phyloP scores from a whole-genome alignment of 2,888 invertebrate species.

The Mechanitis messenoides region DNA sequence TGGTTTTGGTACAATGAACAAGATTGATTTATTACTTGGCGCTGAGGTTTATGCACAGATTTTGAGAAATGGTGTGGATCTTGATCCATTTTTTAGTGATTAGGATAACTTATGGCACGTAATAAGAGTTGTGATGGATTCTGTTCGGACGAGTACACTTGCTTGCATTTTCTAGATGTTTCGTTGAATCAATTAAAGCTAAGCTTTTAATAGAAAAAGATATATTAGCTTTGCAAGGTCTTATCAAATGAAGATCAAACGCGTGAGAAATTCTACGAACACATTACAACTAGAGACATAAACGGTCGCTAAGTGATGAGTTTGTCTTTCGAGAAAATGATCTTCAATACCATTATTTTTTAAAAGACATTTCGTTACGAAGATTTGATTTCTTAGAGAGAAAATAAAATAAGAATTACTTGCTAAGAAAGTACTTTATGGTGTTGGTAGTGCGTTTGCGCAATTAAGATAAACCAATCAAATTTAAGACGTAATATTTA shows the following conservation, averaged over 20 bases:
- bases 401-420: constrained; percentile 22
- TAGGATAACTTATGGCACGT: constrained; percentile 22
- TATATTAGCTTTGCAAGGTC: constrained; percentile 9
- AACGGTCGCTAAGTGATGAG: constrained; percentile 23
- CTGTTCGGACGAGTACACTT: constrained; percentile 24
- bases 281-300: constrained; percentile 18
- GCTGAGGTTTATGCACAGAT: constrained; percentile 30
- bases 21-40: constrained; percentile 27
- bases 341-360: constrained; percentile 18
- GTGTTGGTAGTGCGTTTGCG: no score
- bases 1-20: constrained; percentile 25
- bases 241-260: constrained; percentile 18
- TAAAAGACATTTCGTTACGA: constrained; percentile 21
- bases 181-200: neutral
- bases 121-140: constrained; percentile 30
- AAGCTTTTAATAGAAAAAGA: constrained; percentile 21
- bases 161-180: neutral
- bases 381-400: constrained; percentile 28
- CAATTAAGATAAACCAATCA: no score
- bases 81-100: neutral
- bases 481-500: no score
- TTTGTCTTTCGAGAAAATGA: constrained; percentile 27
- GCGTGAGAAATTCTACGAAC: constrained; percentile 29
- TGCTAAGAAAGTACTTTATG: no score
- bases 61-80: constrained; percentile 25